These are phyloP conservation scores for Ptychochromis oligacanthus DNA, from an alignment of 2,113 vertebrate species.

Conservation along the genomic window DNA sequence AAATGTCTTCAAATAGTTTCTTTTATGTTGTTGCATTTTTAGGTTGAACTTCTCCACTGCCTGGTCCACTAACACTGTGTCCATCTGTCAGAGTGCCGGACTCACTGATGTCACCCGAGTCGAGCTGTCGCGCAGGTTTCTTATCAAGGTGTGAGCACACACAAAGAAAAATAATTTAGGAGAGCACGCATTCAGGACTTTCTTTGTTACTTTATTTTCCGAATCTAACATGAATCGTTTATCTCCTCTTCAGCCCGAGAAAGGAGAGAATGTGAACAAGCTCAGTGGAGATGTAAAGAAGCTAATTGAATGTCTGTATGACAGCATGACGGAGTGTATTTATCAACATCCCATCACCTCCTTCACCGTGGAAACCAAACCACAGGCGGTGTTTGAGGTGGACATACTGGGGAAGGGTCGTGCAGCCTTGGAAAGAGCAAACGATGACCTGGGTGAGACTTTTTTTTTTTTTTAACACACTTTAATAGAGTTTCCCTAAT, in stretches of 20 bases:
- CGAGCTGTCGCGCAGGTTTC: conserved; percentile 85
- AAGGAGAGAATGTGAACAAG: conserved; percentile 9
- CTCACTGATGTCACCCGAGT: conserved; percentile 81
- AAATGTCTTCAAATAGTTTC: background rate
- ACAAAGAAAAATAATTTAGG: background rate
- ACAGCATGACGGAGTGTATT: conserved; percentile 88
- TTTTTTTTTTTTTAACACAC: background rate
- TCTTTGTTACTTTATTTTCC: background rate
- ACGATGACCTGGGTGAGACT: conserved; percentile 84
- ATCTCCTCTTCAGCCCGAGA: conserved; percentile 47
- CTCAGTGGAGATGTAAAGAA: conserved; percentile 62
- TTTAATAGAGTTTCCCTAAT: background rate
- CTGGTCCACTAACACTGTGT: conserved; percentile 88
- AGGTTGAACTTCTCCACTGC: conserved; percentile 92
- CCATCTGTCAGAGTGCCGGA: conserved; percentile 86
- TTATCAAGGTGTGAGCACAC: conserved; percentile 81
- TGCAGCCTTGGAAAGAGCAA: conserved; percentile 83
- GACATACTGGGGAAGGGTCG: conserved; percentile 83
- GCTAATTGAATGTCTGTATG: conserved; percentile 79
- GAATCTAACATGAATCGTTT: background rate
- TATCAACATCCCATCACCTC: conserved; percentile 82
- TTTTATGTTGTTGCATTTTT: background rate
- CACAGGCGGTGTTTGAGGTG: conserved; percentile 81
- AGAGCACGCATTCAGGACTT: background rate
- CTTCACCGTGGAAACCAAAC: conserved; percentile 78